Conservation (phyloP, 53 echinoderm and acorn worm species). For the Stichopus horrens region DNA sequence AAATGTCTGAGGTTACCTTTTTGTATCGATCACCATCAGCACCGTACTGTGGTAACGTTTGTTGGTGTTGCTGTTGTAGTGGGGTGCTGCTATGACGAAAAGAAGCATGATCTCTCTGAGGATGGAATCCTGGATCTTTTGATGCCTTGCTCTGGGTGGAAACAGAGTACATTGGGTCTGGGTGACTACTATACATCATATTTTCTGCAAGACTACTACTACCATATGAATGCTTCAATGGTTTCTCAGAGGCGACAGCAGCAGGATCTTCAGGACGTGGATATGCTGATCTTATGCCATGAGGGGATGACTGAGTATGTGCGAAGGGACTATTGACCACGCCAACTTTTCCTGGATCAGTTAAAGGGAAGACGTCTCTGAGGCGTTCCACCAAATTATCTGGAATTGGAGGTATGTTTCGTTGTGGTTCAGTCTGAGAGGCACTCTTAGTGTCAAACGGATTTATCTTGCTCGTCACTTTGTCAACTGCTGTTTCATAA, state of each 20-base stretch:
- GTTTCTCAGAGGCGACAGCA: background rate
- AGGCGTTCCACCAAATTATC: slow-evolving; percentile 40
- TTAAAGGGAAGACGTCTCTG: slow-evolving; percentile 28
- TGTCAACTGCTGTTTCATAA: background rate
- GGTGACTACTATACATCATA: background rate
- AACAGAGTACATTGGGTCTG: background rate
- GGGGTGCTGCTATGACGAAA: background rate
- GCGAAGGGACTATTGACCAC: background rate
- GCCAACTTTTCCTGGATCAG: slow-evolving; percentile 14
- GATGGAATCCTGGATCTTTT: background rate
- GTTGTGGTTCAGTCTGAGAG: background rate
- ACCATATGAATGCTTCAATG: background rate
- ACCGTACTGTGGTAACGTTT: background rate
- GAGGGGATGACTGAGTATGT: background rate
- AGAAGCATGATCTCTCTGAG: background rate
- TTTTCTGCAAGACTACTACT: background rate
- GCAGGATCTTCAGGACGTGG: background rate
- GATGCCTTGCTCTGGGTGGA: background rate
- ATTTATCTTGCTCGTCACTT: background rate
- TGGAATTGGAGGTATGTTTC: slow-evolving; percentile 27
- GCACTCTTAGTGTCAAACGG: background rate
- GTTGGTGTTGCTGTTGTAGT: background rate
- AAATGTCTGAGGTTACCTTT: background rate
- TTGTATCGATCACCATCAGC: background rate
- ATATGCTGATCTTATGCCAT: background rate